These are phyloP conservation scores for Xenopus laevis DNA, from an alignment of 2,113 vertebrate species.

Conservation along the genomic window DNA sequence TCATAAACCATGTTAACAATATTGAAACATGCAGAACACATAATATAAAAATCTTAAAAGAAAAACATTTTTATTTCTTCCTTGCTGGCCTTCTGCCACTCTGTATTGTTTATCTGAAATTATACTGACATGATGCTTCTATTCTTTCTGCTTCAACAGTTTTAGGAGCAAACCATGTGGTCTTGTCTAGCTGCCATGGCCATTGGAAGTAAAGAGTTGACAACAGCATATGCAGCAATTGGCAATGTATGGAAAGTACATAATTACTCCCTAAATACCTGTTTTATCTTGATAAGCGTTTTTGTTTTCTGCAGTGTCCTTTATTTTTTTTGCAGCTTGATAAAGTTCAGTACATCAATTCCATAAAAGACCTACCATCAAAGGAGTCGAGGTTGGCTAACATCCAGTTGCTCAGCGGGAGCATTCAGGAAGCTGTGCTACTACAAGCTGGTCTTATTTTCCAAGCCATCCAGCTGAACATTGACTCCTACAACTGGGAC, in stretches of 20 bases:
- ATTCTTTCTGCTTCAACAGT: conserved; percentile 6
- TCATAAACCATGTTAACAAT: no score
- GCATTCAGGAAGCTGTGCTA: conserved; percentile 77
- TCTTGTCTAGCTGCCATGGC: conserved; percentile 95
- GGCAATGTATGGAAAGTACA: conserved; percentile 71
- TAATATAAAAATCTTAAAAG: no score
- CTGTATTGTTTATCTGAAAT: not conserved
- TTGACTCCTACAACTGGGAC: conserved; percentile 92
- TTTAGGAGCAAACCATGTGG: conserved; percentile 86
- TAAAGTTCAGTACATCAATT: conserved; percentile 88
- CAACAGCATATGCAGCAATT: conserved; percentile 86
- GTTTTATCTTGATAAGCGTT: conserved; percentile 22
- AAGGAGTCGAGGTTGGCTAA: conserved; percentile 87
- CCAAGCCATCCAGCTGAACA: conserved; percentile 89
- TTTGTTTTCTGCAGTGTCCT: conserved; percentile 9
- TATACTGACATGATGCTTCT: not conserved
- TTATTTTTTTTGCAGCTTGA: conserved; percentile 71
- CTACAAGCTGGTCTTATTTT: conserved; percentile 86
- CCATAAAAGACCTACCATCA: conserved; percentile 86
- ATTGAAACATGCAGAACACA: no score
- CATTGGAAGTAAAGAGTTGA: conserved; percentile 81
- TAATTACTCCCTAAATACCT: conserved; percentile 30
- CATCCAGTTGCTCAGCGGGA: conserved; percentile 85
- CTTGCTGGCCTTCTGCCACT: no score
- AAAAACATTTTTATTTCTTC: no score